Evolutionary conservation across 2,888 invertebrate genomes (phyloP).

Genomic region (Eilema sororculum): DNA sequence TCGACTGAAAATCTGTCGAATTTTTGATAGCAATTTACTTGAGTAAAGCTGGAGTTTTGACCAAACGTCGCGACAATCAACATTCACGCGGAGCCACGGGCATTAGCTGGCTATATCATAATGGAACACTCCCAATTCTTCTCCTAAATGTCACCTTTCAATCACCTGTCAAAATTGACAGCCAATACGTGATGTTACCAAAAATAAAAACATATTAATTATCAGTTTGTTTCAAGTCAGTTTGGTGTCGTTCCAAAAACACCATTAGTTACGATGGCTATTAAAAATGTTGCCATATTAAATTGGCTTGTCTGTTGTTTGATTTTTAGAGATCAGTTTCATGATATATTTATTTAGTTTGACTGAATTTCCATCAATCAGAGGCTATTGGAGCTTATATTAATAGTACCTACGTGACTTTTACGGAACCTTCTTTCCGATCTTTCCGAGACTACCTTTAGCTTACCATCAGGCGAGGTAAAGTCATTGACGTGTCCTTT

Average conservation of each 20-base stretch:
- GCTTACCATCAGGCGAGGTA: no score
- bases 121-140: neutral
- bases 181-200: conserved; percentile 29
- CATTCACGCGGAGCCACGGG: no score
- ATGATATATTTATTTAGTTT: neutral
- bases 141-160: conserved; percentile 8
- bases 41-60: no score
- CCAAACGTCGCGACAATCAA: no score
- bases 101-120: no score
- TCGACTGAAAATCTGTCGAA: no score
- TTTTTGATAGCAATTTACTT: no score
- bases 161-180: conserved; percentile 26
- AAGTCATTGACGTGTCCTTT: no score
- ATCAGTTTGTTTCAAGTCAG: conserved; percentile 31
- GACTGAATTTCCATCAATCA: neutral
- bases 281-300: conserved; percentile 20
- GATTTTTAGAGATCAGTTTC: neutral
- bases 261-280: conserved; percentile 28
- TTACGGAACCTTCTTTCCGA: no score
- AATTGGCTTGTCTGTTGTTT: neutral
- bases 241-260: conserved; percentile 48
- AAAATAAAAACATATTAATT: conserved; percentile 36
- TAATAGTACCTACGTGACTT: no score
- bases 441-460: no score
- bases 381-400: neutral